Percentiles rank a stretch among this genome's conserved stretches.
These are phyloP conservation scores for Lobophora halterata DNA, from an alignment of 2,888 invertebrate genomes.

Conservation along the genomic window DNA sequence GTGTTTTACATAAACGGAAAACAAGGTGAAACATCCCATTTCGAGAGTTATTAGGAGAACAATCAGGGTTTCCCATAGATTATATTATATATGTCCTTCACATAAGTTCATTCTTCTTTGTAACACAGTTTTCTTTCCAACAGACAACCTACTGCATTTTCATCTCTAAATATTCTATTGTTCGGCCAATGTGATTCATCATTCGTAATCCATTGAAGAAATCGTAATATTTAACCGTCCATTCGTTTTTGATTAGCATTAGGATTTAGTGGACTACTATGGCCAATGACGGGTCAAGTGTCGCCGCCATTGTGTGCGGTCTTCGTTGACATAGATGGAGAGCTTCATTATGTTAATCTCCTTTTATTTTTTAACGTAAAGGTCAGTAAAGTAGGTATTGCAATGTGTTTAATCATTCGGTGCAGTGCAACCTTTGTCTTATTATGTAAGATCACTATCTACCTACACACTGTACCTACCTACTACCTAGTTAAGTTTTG, in stretches of 20 bases:
- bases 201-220: slow-evolving; percentile 1
- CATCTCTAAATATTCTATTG: too few relatives aligned
- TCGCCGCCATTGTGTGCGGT: slow-evolving; percentile 30
- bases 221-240: neutral
- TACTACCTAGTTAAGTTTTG: slow-evolving; percentile 26
- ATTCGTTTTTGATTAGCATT: slow-evolving; percentile 9
- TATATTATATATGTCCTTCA: slow-evolving; percentile 13
- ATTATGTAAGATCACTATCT: slow-evolving; percentile 19
- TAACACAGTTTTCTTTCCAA: neutral
- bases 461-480: too few relatives aligned
- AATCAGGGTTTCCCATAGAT: slow-evolving; percentile 15
- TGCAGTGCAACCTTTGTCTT: slow-evolving; percentile 20
- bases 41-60: slow-evolving; percentile 6
- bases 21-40: slow-evolving; percentile 10
- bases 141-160: too few relatives aligned
- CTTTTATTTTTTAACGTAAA: slow-evolving; percentile 28
- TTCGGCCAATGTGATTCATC: neutral
- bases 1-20: slow-evolving; percentile 6
- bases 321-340: slow-evolving; percentile 48
- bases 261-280: slow-evolving; percentile 38
- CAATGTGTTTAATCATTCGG: slow-evolving; percentile 21
- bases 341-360: slow-evolving; percentile 34
- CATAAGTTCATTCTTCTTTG: slow-evolving; percentile 6
- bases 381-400: slow-evolving; percentile 20
- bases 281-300: slow-evolving; percentile 43